These are phyloP conservation scores for Cavia aperea DNA, from an alignment of 2,113 vertebrate genomes.

Conservation along the genomic window DNA sequence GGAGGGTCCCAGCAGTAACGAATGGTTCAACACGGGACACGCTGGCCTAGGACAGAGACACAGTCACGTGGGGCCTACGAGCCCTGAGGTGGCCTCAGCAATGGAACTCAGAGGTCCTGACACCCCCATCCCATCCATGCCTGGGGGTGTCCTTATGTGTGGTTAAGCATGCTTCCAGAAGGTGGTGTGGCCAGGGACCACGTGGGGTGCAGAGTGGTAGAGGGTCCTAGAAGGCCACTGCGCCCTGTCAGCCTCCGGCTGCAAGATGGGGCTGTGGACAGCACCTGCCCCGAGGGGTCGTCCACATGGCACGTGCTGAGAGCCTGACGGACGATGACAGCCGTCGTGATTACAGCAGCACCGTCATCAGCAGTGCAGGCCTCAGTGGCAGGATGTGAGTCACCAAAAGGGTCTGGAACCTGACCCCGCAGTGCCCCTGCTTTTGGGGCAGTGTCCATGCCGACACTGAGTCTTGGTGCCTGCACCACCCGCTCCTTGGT, in stretches of 20 bases:
- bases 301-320: no score
- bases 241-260: not conserved
- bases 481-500: fast-evolving
- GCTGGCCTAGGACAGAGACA: not conserved
- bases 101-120: not conserved
- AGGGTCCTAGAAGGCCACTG: not conserved
- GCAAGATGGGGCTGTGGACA: not conserved
- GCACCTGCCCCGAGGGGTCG: not conserved
- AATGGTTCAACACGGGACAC: not conserved
- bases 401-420: not conserved
- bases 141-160: not conserved
- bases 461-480: not conserved
- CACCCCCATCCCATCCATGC: not conserved
- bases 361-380: not conserved
- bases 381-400: not conserved
- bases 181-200: not conserved
- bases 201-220: not conserved
- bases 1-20: not conserved
- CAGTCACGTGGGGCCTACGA: no score
- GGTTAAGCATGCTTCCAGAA: not conserved
- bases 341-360: no score
- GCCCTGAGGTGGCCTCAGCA: not conserved
- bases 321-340: not conserved
- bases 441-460: not conserved
- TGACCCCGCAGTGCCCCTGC: not conserved